phyloP scores from a whole-genome alignment of 2,888 invertebrate genomes.

The Bombylius discolor region DNA sequence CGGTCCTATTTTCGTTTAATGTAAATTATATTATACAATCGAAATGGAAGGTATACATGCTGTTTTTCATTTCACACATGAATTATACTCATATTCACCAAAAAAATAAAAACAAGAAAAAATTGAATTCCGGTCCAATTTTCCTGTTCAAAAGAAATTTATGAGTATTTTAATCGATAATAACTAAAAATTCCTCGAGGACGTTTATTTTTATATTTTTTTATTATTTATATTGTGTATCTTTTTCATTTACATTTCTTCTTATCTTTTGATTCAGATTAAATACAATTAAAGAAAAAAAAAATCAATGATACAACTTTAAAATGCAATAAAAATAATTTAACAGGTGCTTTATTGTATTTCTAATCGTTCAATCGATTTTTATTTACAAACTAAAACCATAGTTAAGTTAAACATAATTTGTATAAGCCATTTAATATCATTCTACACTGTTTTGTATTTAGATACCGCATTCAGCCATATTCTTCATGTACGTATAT shows the following conservation, averaged over 20 bases:
- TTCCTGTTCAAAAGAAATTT: constrained; percentile 21
- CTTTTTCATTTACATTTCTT: background rate
- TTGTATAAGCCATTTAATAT: no score
- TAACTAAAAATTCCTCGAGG: constrained; percentile 31
- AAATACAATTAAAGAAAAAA: no score
- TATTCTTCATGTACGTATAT: no score
- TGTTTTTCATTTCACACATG: no score
- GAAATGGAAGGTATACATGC: no score
- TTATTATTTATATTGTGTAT: background rate
- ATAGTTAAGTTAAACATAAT: no score
- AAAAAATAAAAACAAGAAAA: background rate
- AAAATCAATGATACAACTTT: no score
- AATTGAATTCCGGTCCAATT: background rate
- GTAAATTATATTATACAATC: background rate
- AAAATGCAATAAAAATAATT: background rate
- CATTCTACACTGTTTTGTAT: no score
- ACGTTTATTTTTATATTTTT: background rate
- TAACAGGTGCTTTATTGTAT: background rate
- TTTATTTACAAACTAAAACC: background rate
- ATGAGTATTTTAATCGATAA: constrained; percentile 37
- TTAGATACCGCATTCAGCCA: no score
- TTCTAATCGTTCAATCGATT: background rate
- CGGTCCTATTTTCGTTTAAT: background rate
- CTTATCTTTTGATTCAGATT: no score
- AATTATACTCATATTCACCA: no score